These are phyloP conservation scores for Acrobasis repandana DNA, from an alignment of 2,888 invertebrate species.

Conservation along the genomic window DNA sequence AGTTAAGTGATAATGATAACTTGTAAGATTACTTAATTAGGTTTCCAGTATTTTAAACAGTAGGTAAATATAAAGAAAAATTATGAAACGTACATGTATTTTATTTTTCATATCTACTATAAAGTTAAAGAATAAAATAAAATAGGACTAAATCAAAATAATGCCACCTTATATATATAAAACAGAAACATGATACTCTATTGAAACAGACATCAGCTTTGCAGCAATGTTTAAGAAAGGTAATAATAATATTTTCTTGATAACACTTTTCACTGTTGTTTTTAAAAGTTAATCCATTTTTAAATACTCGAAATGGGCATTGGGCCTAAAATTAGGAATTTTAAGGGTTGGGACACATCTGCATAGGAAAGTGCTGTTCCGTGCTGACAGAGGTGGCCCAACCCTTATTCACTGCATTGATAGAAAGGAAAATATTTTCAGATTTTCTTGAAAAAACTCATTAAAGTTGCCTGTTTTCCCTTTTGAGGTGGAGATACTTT, in stretches of 20 bases:
- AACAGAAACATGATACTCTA: constrained; percentile 13
- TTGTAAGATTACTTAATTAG: neutral
- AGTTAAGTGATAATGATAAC: no score
- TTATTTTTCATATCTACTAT: neutral
- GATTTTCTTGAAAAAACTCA: constrained; percentile 69
- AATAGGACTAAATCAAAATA: neutral
- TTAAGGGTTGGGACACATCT: no score
- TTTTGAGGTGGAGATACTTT: constrained; percentile 68
- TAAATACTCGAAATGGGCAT: neutral
- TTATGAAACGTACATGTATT: neutral
- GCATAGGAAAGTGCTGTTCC: no score
- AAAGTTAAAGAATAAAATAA: constrained; percentile 9
- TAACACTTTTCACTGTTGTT: no score
- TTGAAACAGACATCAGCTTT: neutral
- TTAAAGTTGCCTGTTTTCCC: constrained; percentile 70
- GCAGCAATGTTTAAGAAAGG: no score
- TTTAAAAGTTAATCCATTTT: no score
- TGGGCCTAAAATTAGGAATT: neutral
- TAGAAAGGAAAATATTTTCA: constrained; percentile 23
- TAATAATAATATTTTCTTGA: no score
- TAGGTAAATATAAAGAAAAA: no score
- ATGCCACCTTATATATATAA: constrained; percentile 7
- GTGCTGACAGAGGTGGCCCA: no score
- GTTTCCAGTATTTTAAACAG: neutral
- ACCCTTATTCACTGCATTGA: no score